Evolutionary conservation across 2,888 invertebrate genomes (phyloP), one percentile per base, ranked within the genome.

Genomic region (Ellobium chinense): DNA sequence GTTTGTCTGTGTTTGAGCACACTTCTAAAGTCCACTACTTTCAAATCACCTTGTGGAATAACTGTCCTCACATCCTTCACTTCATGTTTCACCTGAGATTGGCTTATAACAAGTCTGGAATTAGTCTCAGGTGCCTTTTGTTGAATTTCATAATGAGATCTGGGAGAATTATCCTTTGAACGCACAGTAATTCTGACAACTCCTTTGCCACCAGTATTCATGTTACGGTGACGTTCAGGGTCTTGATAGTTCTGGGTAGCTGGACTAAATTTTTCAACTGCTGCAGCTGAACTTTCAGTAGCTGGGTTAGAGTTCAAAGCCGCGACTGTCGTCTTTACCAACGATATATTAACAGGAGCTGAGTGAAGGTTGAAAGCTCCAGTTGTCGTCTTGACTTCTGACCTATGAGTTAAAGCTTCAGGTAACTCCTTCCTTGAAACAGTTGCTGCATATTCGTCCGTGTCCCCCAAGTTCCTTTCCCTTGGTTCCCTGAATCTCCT

Each of bases 11-110:
- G 36, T 36, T 77, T 79, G 27, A 82, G 60, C 36, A 82, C 76
- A 66, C 60, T 77, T 31, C 82, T 63, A 36, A 80, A 82, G 65
- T 82, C 80, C 18, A 56, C 72, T 0, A 66, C 24, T 31, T 29
- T 14, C 7, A 31, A 4, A 9, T 60, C 60, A 36, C 24, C n/a
- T 62, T 70, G 66, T 18, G 39, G 58, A 14, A 62, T 31, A 34
- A 36, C 69, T 21, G 37, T 27, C 1, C 18, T 60, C n/a, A 18
- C 31, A 9, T 29, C 56, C 24, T 77, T 70, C 27, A 36, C 56
- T 56, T 68, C 74, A 31, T 60, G n/a, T 27, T 58, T 74, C 29
- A 39, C 39, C 12, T 62, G 21, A 63, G 2, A 29, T 27, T 46
- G 62, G 46, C n/a, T 36, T 31, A 63, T 2, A 74, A 63, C 63